A percentile compares a stretch with the other conserved stretches of the same genome.
phyloP scores from a whole-genome alignment of 1,140 invertebrate genomes.

The Drosophila malerkotliana region DNA sequence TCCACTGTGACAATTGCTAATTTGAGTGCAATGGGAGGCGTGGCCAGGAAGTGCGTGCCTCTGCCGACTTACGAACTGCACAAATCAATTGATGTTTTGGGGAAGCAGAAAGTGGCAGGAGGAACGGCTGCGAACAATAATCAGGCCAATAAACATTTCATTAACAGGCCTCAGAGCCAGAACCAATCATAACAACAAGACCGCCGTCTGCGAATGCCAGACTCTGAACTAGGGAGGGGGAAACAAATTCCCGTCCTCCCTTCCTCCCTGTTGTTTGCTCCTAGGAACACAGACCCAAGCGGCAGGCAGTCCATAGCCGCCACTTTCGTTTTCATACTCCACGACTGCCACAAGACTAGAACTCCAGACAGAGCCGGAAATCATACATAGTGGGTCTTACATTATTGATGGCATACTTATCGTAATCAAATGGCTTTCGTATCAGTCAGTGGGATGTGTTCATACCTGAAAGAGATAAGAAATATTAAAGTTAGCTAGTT shows the following conservation, averaged over 20 bases:
- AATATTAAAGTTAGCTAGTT: not conserved
- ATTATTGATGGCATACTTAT: not conserved
- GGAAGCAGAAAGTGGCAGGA: not conserved
- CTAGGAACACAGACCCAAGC: conserved; percentile 15
- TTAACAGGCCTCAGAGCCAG: conserved; percentile 57
- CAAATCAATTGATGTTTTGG: conserved; percentile 26
- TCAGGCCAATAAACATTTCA: conserved; percentile 70
- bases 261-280: conserved; percentile 19
- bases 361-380: conserved; percentile 51
- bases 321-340: conserved; percentile 39
- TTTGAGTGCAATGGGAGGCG: conserved; percentile 70
- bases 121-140: conserved; percentile 43
- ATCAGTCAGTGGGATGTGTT: not conserved
- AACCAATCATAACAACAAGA: conserved; percentile 49
- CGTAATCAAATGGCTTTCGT: not conserved
- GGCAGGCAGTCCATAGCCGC: conserved; percentile 12
- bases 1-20: conserved; percentile 67
- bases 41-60: conserved; percentile 78
- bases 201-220: conserved; percentile 46
- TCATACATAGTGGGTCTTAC: conserved; percentile 36
- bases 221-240: conserved; percentile 25
- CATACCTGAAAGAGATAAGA: conserved; percentile 39
- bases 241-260: conserved; percentile 18
- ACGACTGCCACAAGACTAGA: not conserved
- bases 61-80: conserved; percentile 41